These are phyloP conservation scores for Vimba vimba DNA, from an alignment of 2,113 vertebrate species.

Conservation along the genomic window DNA sequence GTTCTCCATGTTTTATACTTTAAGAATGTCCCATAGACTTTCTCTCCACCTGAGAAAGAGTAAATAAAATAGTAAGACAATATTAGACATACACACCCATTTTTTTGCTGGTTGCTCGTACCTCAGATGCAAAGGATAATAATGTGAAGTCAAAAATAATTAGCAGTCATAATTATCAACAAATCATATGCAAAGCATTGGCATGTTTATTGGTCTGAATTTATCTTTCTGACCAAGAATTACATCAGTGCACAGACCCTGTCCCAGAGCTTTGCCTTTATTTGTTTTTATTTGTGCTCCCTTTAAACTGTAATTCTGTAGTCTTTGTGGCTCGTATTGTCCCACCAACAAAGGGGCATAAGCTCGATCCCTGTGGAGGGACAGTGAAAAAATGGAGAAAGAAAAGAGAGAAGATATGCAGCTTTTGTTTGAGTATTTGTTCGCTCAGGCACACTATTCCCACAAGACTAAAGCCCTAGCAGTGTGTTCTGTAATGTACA, in stretches of 20 bases:
- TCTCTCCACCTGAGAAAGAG: not conserved
- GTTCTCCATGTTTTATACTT: too few relatives aligned
- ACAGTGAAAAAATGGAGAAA: constrained; percentile 13
- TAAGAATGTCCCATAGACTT: not conserved
- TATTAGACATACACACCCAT: too few relatives aligned
- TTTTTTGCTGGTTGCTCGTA: too few relatives aligned
- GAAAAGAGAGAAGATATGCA: constrained; percentile 26
- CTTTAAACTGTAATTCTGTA: constrained; percentile 22
- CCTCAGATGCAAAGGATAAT: not conserved
- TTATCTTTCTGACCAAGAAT: not conserved
- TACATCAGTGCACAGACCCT: not conserved
- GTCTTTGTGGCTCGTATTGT: constrained; percentile 27
- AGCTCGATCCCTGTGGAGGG: constrained; percentile 11
- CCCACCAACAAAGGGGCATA: constrained; percentile 29
- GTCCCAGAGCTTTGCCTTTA: constrained; percentile 2
- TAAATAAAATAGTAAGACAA: too few relatives aligned
- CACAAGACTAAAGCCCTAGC: constrained; percentile 40
- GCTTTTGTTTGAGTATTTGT: constrained; percentile 30
- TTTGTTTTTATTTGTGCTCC: not conserved
- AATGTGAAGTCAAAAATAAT: not conserved
- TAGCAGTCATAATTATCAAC: not conserved
- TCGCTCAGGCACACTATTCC: constrained; percentile 45
- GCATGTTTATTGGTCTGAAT: not conserved
- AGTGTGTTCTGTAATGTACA: constrained; percentile 52
- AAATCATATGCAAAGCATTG: not conserved